phyloP scores from a whole-genome alignment of 2,797 vertebrate species.

The Pangasius larnaudii region DNA sequence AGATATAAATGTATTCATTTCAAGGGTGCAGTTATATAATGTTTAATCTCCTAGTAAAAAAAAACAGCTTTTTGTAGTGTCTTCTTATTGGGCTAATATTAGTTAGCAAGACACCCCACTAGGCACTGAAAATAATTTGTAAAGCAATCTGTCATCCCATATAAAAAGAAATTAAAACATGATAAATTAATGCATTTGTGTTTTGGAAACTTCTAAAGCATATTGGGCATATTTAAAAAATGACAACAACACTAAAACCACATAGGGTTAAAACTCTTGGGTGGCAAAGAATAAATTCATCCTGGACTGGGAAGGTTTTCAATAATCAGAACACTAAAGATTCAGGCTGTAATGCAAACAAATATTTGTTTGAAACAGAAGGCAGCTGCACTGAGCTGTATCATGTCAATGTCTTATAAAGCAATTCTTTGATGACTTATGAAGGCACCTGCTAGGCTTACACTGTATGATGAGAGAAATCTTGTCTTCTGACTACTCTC shows the following conservation, averaged over 20 bases:
- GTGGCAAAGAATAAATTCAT: background rate
- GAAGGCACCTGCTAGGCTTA: background rate
- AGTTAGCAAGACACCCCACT: background rate
- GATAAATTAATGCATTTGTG: background rate
- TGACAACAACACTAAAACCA: background rate
- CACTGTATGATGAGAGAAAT: background rate
- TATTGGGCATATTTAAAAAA: background rate
- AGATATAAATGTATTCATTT: background rate
- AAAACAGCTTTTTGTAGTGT: background rate
- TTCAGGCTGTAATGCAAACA: background rate
- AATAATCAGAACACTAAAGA: background rate
- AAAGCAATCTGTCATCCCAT: background rate
- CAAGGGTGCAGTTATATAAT: background rate
- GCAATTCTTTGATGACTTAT: background rate
- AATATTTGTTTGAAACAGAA: background rate
- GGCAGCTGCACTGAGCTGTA: conserved; percentile 1
- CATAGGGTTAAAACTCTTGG: background rate
- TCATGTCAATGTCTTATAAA: background rate
- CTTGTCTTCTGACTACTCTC: background rate
- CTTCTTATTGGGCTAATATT: background rate
- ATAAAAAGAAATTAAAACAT: background rate
- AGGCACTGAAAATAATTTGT: background rate
- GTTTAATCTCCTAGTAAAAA: background rate
- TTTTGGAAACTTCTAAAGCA: background rate
- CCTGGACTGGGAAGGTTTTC: background rate